These are phyloP conservation scores for Helicolenus hilgendorfi DNA, from an alignment of 2,797 vertebrate species.

Conservation along the genomic window DNA sequence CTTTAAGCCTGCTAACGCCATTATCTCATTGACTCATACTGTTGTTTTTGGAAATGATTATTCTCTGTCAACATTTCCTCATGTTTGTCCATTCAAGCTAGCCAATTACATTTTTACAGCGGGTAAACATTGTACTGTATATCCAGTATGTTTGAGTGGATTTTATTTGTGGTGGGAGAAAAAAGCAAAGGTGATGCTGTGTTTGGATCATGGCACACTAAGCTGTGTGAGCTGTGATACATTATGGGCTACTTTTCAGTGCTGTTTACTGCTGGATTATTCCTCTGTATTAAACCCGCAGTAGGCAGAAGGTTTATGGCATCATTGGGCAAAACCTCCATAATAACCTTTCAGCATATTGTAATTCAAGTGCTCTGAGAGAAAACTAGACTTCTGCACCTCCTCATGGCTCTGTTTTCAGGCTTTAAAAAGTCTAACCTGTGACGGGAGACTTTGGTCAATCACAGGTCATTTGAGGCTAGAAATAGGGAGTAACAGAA, in stretches of 20 bases:
- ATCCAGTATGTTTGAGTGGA: constrained; percentile 30
- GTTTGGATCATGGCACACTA: constrained; percentile 15
- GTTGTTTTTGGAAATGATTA: constrained; percentile 67
- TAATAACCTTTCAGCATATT: no score
- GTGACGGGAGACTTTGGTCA: no score
- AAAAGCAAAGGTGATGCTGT: constrained; percentile 20
- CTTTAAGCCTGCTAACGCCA: constrained; percentile 43
- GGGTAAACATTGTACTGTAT: constrained; percentile 63
- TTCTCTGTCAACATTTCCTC: constrained; percentile 63
- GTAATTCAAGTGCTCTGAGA: no score
- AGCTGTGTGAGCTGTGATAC: constrained; percentile 30
- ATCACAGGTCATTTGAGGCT: no score
- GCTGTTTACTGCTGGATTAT: constrained; percentile 53
- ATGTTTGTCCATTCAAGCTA: constrained; percentile 52
- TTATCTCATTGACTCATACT: constrained; percentile 58
- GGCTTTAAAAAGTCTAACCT: no score
- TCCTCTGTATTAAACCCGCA: constrained; percentile 11
- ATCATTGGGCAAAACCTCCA: no score
- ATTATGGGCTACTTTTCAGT: constrained; percentile 31
- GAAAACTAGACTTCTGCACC: no score
- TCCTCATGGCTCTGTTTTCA: no score
- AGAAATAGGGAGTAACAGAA: no score
- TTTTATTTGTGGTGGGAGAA: constrained; percentile 18
- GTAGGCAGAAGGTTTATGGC: no score
- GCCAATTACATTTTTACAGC: constrained; percentile 40